These are phyloP conservation scores for Tinamus guttatus DNA, from an alignment of 2,113 vertebrate species.

Conservation along the genomic window DNA sequence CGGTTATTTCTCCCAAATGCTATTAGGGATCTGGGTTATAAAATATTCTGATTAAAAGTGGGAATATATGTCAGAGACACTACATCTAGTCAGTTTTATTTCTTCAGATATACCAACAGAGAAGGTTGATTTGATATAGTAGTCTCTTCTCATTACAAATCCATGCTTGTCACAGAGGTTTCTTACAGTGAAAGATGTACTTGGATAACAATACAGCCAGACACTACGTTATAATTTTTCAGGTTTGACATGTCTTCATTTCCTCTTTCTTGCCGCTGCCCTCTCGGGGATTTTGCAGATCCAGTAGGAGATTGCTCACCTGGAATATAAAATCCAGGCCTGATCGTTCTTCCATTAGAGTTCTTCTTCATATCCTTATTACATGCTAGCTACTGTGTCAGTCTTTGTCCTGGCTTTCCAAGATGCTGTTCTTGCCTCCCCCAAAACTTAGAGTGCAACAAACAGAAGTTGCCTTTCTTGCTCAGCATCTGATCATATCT, in stretches of 20 bases:
- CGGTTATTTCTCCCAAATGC: conserved; percentile 7
- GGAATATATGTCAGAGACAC: neutral
- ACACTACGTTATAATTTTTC: neutral
- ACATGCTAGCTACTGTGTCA: neutral
- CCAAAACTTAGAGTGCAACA: rapidly evolving
- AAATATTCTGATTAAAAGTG: conserved; percentile 15
- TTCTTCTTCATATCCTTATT: neutral
- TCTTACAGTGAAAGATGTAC: neutral
- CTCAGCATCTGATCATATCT: neutral
- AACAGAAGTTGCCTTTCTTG: neutral
- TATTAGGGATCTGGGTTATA: neutral
- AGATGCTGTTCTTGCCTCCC: neutral
- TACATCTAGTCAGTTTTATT: neutral
- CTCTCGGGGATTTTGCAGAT: neutral
- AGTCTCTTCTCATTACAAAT: neutral
- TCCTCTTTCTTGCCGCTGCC: neutral
- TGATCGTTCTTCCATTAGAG: neutral
- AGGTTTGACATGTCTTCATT: conserved; percentile 22
- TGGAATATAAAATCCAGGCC: conserved; percentile 4
- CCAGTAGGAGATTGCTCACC: conserved; percentile 10
- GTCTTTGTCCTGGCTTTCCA: neutral
- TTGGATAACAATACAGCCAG: neutral
- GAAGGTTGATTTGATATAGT: neutral
- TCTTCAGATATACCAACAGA: neutral
- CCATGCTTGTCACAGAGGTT: neutral